Evolutionary conservation across 2,797 vertebrate species (phyloP).

Genomic region (Molossus molossus): DNA sequence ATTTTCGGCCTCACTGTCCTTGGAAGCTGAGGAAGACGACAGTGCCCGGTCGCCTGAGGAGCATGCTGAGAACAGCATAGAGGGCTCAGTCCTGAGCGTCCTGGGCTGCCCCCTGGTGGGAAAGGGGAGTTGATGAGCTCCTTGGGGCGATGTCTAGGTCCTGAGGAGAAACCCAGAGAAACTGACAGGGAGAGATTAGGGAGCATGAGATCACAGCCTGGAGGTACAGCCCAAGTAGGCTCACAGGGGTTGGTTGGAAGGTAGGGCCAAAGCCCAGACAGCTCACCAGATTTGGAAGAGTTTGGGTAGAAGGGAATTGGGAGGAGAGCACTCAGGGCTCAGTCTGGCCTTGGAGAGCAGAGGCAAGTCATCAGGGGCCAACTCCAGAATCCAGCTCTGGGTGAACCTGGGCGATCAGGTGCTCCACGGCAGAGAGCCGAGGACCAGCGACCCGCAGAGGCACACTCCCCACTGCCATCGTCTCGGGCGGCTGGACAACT

Average conservation of each 20-base stretch:
- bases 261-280: not conserved
- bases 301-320: not conserved
- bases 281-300: not conserved
- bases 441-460: not conserved
- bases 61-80: not conserved
- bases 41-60: not conserved
- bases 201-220: not conserved
- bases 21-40: not conserved
- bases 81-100: not conserved
- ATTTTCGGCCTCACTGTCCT: not conserved
- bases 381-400: too few relatives aligned
- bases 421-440: not conserved
- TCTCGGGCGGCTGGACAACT: not conserved
- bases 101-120: not conserved
- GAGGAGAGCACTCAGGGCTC: not conserved
- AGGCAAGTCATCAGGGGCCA: not conserved
- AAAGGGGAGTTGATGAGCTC: fast-evolving
- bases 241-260: not conserved
- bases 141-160: not conserved
- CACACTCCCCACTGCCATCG: not conserved
- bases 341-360: not conserved
- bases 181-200: not conserved
- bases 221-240: not conserved
- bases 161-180: not conserved
- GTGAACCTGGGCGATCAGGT: not conserved